A percentile compares a stretch with the other conserved stretches of the same genome.
These are phyloP conservation scores for Poeciliopsis turneri DNA, from an alignment of 2,797 vertebrate genomes.

Conservation along the genomic window DNA sequence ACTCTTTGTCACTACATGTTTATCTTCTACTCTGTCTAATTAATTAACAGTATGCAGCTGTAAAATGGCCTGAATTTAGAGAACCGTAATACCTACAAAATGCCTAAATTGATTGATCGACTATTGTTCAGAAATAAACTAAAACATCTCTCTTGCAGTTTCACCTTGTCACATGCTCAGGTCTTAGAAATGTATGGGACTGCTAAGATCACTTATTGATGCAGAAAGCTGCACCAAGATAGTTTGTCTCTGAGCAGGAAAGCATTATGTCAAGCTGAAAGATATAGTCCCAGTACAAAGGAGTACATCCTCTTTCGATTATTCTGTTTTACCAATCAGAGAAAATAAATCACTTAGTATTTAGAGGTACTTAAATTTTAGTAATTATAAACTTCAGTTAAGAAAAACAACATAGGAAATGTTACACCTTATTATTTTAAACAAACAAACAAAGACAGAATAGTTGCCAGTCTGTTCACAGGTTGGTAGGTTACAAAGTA, in stretches of 20 bases:
- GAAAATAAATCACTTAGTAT: not conserved
- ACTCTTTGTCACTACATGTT: constrained; percentile 17
- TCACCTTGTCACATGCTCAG: not conserved
- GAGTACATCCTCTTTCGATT: not conserved
- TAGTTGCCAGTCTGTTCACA: not conserved
- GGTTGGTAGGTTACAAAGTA: not conserved
- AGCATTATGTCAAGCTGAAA: not conserved
- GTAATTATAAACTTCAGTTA: not conserved
- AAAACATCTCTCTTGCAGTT: not conserved
- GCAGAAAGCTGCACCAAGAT: not conserved
- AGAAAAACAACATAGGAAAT: not conserved
- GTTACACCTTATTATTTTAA: not conserved
- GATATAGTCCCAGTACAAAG: not conserved
- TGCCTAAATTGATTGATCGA: not conserved
- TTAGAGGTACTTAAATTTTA: not conserved
- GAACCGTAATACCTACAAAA: constrained; percentile 39
- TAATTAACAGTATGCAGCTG: constrained; percentile 58
- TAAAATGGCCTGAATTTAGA: constrained; percentile 56
- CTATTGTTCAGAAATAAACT: too few species aligned
- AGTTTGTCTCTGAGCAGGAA: not conserved
- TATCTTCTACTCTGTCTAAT: constrained; percentile 41
- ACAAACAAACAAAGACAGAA: not conserved
- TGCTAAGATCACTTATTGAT: not conserved
- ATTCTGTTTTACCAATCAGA: not conserved
- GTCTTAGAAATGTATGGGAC: not conserved